Base-by-base conservation (phyloP, 2,113 vertebrate species). In the Smithornis capensis region DNA sequence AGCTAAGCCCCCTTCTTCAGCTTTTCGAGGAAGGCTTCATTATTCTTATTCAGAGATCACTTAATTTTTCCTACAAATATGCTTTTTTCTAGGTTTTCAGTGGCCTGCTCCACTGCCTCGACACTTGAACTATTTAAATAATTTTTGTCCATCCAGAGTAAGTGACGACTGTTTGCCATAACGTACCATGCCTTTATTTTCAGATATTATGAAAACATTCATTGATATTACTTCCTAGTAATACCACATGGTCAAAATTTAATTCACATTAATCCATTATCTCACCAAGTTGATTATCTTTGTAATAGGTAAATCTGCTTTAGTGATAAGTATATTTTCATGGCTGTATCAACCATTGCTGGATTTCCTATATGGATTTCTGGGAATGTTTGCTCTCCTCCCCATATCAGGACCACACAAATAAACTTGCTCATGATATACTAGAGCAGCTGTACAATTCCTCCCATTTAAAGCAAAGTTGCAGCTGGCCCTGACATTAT, bases 391-490 rank as follows among this genome's bases (percentile, higher is more conserved):
- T 92, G 50, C 38, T 22, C 75, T 40, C n/a, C 63, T 90, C 19
- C 62, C 37, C 24, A 12, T 45, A 65, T 13, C 57, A 90, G 45
- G 9, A 19, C 44, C 42, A 88, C 63, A 59, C 57, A 94, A 92
- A 90, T 73, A 96, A 90, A 93, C 59, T 35, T 65, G 45, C 4
- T 69, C 13, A 38, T 38, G 42, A n/a, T 21, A 92, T 80, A 71
- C 55, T 90, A 25, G 19, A 95, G 25, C 85, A 92, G 85, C 78
- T 93, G 94, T 83, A 87, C 16, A 69, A 62, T 92, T 94, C 94
- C 55, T 76, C 35, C 47, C 79, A 74, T 69, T 76, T 65, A 62
- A 77, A 96, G 75, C 31, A 90, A 33, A 28, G 55, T 16, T 80
- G 50, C 82, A 93, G 75, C 59, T 93, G 90, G 45, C 53, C 84